Base-by-base conservation (phyloP, 2,797 vertebrate genomes). In the Sphenodon punctatus region DNA sequence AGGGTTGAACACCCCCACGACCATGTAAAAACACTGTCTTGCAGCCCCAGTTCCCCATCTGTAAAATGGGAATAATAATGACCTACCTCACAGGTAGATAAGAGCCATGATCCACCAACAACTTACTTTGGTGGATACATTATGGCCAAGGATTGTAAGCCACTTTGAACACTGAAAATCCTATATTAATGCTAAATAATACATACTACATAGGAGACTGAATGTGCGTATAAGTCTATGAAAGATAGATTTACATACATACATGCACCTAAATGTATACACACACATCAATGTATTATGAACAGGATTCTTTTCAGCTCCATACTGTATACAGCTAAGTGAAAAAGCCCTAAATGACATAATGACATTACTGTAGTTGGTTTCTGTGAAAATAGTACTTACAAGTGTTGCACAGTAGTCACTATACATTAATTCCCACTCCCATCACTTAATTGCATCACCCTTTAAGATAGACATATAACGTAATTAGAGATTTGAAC, bases 401-500 rank as follows among this genome's bases (percentile, higher is more conserved):
- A 90, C 4, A 64, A 88, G 64, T 51, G 81, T 70, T 91, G 78
- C 88, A 85, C 90, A 85, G 94, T 84, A 90, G 93, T 88, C 88
- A 75, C 92, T 85, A 63, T 91, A 91, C 87, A 91, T 88, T 93
- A 87, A 93, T 93, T 94, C 89, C 80, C 32, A 95, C 88, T 94
- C 97, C 97, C 97, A 96, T 97, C 97, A 97, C 96, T 97, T 98
- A 98, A 97, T 97, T 96, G 96, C 96, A 97, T 98, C 97, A 97
- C 96, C 96, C 97, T 97, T 95, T 97, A 97, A 97, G 96, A 97
- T 93, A 97, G 97, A 97, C 91, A 94, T 96, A 93, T 96, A 97
- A 98, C 97, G 97, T 98, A 98, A 97, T 97, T 98, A 98, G 97
- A 97, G 97, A 97, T 97, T 97, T 97, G 97, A 98, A 97, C 97